phyloP scores from a whole-genome alignment of 2,113 vertebrate species.

The Python bivittatus region DNA sequence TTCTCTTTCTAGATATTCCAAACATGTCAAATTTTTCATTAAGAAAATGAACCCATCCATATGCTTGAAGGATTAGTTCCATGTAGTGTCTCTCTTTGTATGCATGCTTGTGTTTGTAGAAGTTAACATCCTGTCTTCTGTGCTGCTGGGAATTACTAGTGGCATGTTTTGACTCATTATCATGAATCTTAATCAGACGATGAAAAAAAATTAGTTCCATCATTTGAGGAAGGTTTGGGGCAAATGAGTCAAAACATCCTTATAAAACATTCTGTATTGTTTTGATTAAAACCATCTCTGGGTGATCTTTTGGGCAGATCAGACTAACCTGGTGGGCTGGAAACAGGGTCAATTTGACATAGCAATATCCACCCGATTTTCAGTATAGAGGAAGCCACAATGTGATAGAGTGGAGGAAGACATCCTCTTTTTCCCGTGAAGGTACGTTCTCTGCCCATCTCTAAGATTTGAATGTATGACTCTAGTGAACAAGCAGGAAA shows the following conservation, averaged over 20 bases:
- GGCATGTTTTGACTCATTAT: slow-evolving; percentile 74
- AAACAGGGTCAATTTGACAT: background rate
- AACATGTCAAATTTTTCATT: slow-evolving; percentile 27
- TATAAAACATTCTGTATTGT: background rate
- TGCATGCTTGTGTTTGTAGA: slow-evolving; percentile 33
- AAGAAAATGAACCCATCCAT: slow-evolving; percentile 33
- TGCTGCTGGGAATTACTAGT: slow-evolving; percentile 58
- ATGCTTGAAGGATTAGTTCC: slow-evolving; percentile 29
- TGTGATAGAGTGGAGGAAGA: background rate
- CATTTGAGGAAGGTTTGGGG: slow-evolving; percentile 74
- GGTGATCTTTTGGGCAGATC: background rate
- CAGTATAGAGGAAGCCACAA: background rate
- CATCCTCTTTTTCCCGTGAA: background rate
- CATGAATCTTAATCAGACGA: slow-evolving; percentile 70
- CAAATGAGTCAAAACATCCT: slow-evolving; percentile 70
- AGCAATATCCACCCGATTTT: background rate
- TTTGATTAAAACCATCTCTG: background rate
- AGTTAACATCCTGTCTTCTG: slow-evolving; percentile 39
- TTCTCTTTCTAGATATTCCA: slow-evolving; percentile 3
- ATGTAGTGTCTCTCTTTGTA: slow-evolving; percentile 29
- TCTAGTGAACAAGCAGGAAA: background rate
- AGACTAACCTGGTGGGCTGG: background rate
- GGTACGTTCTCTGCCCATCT: background rate
- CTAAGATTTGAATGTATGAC: background rate
- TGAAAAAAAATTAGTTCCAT: slow-evolving; percentile 66